Conservation (phyloP, 2,113 vertebrate genomes). For the Actinemys pallida region DNA sequence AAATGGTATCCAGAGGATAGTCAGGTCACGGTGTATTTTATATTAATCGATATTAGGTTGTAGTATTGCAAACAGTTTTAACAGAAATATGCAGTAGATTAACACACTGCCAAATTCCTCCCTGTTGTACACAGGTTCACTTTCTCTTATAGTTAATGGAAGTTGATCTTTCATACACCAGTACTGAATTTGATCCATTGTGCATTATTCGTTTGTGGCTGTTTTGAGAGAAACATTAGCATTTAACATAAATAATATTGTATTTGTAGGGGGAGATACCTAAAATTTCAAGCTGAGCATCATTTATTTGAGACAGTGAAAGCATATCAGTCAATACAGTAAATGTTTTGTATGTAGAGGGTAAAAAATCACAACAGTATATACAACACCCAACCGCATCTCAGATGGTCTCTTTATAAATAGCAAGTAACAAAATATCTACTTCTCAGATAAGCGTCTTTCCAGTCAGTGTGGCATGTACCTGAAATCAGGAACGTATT, state of each 20-base stretch:
- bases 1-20: too few relatives aligned
- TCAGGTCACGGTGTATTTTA: too few relatives aligned
- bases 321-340: not conserved
- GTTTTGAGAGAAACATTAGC: not conserved
- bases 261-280: not conserved
- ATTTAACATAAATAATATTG: not conserved
- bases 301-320: not conserved
- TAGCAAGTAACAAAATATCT: not conserved
- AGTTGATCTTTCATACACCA: not conserved
- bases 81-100: too few relatives aligned
- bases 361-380: not conserved
- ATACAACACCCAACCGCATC: not conserved
- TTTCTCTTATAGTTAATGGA: not conserved
- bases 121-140: not conserved
- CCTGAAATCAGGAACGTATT: not conserved
- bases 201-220: not conserved
- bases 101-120: not conserved
- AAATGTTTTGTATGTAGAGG: not conserved
- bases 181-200: not conserved
- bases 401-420: not conserved
- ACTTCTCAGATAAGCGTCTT: not conserved
- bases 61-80: too few relatives aligned
- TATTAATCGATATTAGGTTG: too few relatives aligned
- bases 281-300: not conserved
- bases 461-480: not conserved